Evolutionary conservation across 1,140 invertebrate species (phyloP), one percentile per base, ranked within the genome.

Genomic region (Cheumatopsyche charites): DNA sequence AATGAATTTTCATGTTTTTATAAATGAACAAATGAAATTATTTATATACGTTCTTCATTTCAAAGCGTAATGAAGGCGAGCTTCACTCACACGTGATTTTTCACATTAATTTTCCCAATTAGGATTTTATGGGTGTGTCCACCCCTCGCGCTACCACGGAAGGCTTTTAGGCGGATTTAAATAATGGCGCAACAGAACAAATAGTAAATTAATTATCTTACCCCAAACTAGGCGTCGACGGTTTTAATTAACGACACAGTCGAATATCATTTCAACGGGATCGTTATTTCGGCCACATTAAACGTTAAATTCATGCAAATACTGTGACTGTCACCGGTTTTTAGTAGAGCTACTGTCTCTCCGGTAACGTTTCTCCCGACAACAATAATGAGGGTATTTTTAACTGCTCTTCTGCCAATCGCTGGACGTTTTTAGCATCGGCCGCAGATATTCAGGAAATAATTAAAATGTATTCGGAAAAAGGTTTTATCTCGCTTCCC

Each of bases 401-500:
- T 58, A 58, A 58, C 55, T 19, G 55, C 55, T 2, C n/a, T 58
- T 58, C 9, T 19, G 12, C 55, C 55, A 58, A 58, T 58, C 4
- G 21, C 1, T 9, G 55, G 12, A 19, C 21, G 55, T 23, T 58
- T 23, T 11, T 23, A 52, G 19, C 13, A 5, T 19, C 47, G 7
- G 47, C 55, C 55, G 55, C 55, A 26, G 23, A 66, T 26, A 66
- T 66, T 66, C 41, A 29, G 63, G 23, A 47, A 66, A 66, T 66
- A 66, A 66, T 66, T 66, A 66, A 66, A 66, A 47, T 41, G 43
- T 19, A 43, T 21, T 4, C 42, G 63, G 41, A 43, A 63, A 58
- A 58, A 63, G 43, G 36, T 68, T 68, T 68, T 68, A 68, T 55
- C 49, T 66, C 25, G 26, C 47, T 68, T 17, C 49, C 25, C 29